Evolutionary conservation across 2,113 vertebrate genomes (phyloP).

Genomic region (Pelmatolapia mariae): DNA sequence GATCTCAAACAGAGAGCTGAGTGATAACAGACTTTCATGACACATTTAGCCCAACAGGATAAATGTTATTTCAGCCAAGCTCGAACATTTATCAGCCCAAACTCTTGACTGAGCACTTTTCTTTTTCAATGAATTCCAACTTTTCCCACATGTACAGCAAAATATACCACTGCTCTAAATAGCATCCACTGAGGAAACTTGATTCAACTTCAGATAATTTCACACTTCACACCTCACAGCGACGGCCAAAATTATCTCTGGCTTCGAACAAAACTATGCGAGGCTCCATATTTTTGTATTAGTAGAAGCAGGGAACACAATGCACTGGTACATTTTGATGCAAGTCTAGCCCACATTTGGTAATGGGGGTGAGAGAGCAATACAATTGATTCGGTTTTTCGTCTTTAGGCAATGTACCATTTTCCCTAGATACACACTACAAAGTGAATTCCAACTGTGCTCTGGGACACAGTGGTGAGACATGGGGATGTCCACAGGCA

Average conservation of each 20-base stretch:
- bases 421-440: conserved; percentile 65
- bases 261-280: not conserved
- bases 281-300: not conserved
- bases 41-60: not conserved
- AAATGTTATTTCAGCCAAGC: conserved; percentile 7
- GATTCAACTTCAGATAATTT: conserved; percentile 47
- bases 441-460: conserved; percentile 68
- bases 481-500: conserved; percentile 60
- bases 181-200: conserved; percentile 24
- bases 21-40: not conserved
- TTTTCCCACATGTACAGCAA: conserved; percentile 3
- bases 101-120: conserved; percentile 48
- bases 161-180: not conserved
- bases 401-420: conserved; percentile 55
- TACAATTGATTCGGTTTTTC: conserved; percentile 56
- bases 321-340: conserved; percentile 36
- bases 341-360: conserved; percentile 51
- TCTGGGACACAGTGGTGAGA: conserved; percentile 57
- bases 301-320: not conserved
- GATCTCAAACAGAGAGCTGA: not conserved
- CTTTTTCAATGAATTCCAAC: conserved; percentile 3
- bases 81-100: conserved; percentile 42
- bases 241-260: not conserved
- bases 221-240: conserved; percentile 36
- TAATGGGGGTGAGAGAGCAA: not conserved